Percentiles rank a stretch among this genome's conserved stretches.
phyloP scores from a whole-genome alignment of 2,888 invertebrate genomes.

The Chloromyia formosa region DNA sequence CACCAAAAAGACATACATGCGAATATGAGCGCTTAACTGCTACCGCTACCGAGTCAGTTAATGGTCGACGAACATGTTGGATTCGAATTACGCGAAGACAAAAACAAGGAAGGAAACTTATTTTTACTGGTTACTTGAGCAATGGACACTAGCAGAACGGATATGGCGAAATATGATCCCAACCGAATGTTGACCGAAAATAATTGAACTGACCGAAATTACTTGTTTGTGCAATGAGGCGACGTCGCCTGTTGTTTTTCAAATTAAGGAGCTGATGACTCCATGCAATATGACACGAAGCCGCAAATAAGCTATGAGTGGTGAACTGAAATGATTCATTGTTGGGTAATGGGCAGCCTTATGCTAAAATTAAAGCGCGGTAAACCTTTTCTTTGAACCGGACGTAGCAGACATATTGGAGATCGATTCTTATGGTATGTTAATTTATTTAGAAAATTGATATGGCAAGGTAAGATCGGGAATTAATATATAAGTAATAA shows the following conservation, averaged over 20 bases:
- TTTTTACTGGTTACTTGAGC: not conserved
- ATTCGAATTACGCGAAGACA: not conserved
- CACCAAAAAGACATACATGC: not conserved
- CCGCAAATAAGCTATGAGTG: not conserved
- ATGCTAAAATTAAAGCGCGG: too few relatives aligned
- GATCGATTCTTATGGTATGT: too few relatives aligned
- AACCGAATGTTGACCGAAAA: slow-evolving; percentile 13
- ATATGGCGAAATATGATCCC: not conserved
- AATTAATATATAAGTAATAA: too few relatives aligned
- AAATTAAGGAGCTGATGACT: not conserved
- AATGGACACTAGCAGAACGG: not conserved
- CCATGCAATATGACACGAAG: not conserved
- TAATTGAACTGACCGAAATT: slow-evolving; percentile 10
- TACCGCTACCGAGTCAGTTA: not conserved
- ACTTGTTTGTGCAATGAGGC: not conserved
- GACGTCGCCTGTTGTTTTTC: not conserved
- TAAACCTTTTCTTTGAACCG: too few relatives aligned
- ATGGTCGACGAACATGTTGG: not conserved
- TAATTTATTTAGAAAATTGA: too few relatives aligned
- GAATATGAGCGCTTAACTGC: not conserved
- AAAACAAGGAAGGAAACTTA: slow-evolving; percentile 5
- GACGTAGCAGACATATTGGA: too few relatives aligned
- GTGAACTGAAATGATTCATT: not conserved
- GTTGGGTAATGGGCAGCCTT: not conserved
- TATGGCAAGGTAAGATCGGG: too few relatives aligned